Base-by-base conservation (phyloP, 2,113 vertebrate genomes). In the Cygnus buccinator region DNA sequence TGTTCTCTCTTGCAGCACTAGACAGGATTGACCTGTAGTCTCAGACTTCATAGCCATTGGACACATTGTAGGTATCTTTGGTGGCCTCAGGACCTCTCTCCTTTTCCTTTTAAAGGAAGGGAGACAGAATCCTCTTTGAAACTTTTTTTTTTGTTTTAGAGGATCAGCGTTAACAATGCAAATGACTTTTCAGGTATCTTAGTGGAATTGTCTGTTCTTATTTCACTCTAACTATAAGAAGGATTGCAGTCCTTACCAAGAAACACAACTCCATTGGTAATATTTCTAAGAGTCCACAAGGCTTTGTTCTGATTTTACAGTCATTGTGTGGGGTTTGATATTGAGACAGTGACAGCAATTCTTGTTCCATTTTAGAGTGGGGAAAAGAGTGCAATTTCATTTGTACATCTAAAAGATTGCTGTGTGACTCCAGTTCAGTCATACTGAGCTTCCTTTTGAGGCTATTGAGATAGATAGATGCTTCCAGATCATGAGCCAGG, bases 291-390 rank as follows among this genome's bases (percentile, higher is more conserved):
- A 83, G 37, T 89, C 46, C 79, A 90, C 28, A 41, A 80, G 72
- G 55, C 28, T 90, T 93, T 89, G 50, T 62, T 93, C 82, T 90
- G 85, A 82, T 95, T 91, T 94, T 73, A 66, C 52, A 76, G 66
- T 79, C 13, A 48, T 85, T 91, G 78, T 65, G 58, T 66, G 63
- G 76, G 29, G 57, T 89, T 77, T 2, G 65, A 50, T 89, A 80
- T 62, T 92, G 76, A 87, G 84, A 89, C 88, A 93, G 83, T 67
- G 83, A 89, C 93, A 90, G 80, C 68, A 91, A 90, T 94, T 94
- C 70, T 76, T 87, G 29, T 74, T 96, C 61, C 48, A 78, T 90
- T 95, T 96, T 68, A 67, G 84, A 55, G 68, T 0, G 2, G 46
- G 11, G 57, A 81, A 86, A 89, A 80, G 44, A 83, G 46, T 35